phyloP scores from a whole-genome alignment of 2,888 invertebrate species.

The Limnephilus rhombicus region DNA sequence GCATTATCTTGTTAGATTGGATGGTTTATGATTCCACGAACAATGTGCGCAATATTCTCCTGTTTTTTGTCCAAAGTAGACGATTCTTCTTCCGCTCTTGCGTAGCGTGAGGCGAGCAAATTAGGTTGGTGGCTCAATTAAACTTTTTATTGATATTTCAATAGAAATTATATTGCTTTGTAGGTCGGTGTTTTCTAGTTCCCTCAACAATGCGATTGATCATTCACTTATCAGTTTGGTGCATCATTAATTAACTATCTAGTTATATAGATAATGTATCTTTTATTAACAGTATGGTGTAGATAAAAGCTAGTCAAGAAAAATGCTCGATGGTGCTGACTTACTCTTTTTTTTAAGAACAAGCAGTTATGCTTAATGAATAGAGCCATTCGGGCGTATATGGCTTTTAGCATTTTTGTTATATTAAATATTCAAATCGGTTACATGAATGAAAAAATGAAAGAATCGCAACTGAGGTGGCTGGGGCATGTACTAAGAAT shows the following conservation, averaged over 20 bases:
- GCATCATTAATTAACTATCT: background rate
- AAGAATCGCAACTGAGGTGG: too few species aligned
- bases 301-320: background rate
- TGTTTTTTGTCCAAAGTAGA: background rate
- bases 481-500: too few species aligned
- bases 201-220: background rate
- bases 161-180: background rate
- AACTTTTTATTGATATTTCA: background rate
- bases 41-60: background rate
- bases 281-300: background rate
- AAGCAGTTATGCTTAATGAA: background rate
- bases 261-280: background rate
- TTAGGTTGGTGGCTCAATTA: conserved; percentile 1
- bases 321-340: background rate
- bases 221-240: background rate
- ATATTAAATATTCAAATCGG: too few species aligned
- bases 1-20: background rate
- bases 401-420: too few species aligned
- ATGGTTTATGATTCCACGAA: background rate
- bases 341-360: background rate
- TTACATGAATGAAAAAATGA: too few species aligned
- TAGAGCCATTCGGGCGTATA: background rate
- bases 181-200: background rate
- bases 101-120: background rate
- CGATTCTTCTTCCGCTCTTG: background rate